Evolutionary conservation across 2,113 vertebrate genomes (phyloP), one percentile per base, ranked within the genome.

Genomic region (Saccopteryx bilineata): DNA sequence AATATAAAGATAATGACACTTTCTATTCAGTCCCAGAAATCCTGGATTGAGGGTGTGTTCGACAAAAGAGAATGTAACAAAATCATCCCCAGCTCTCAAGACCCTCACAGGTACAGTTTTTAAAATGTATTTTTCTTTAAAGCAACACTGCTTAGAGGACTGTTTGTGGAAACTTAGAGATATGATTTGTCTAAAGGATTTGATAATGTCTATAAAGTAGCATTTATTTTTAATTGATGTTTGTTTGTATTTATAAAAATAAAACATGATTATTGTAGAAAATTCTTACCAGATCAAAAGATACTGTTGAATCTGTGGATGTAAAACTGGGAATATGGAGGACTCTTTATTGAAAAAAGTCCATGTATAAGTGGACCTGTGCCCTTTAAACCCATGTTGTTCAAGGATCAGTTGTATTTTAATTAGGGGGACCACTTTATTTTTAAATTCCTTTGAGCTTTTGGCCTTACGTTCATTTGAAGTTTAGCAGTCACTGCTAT

Each of bases 21-120:
- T 76, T 98, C 85, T 96, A 96, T 99, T 94, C 96, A 99, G 99
- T 97, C 98, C 24, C 97, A 99, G 61, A 99, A 98, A 97, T 98
- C 99, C 90, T 99, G 99, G 99, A 99, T 99, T 0, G 99, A 99
- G 98, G 99, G 98, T n/a, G 98, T 98, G 71, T 99, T 99, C 97
- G 98, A 92, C 97, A 99, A 99, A 98, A 99, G 99, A 98, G 99
- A 99, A 96, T 99, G 99, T 98, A 98, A 98, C 86, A 99, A 98
- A 97, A 98, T 99, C 90, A 98, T 99, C 95, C 98, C 99, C 58
- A 98, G 97, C 87, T 99, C 99, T 58, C 99, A 98, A 97, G 99
- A 99, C 96, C 97, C 98, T 94, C 99, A 99, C 98, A 99, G 99
- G 99, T 99, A 98, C 85, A 95, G 39, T 46, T 79, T 54, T 80